phyloP scores from a whole-genome alignment of 2,888 invertebrate species.

The Coronaproctus castanopsis region DNA sequence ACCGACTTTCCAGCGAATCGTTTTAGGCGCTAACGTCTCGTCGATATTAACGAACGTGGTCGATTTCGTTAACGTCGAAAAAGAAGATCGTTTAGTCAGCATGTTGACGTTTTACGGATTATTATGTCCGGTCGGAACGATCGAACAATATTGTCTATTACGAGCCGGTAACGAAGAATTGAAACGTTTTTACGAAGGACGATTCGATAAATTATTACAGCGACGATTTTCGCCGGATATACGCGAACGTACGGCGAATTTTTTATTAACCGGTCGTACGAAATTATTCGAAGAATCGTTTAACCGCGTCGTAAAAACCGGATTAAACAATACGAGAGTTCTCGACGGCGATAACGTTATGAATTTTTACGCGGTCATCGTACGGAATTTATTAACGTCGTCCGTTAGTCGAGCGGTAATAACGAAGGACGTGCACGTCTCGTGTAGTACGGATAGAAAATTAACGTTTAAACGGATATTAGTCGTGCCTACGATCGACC shows the following conservation, averaged over 20 bases:
- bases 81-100: neutral
- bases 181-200: neutral
- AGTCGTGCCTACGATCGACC: no score
- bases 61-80: neutral
- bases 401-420: no score
- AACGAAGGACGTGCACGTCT: no score
- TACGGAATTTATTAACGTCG: neutral
- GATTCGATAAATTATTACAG: no score
- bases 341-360: neutral
- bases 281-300: no score
- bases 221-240: no score
- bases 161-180: neutral
- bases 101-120: neutral
- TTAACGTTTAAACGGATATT: no score
- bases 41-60: neutral
- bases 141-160: neutral
- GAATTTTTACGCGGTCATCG: neutral
- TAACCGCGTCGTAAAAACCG: no score
- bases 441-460: no score
- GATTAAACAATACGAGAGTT: neutral
- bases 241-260: no score
- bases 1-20: neutral
- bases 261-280: no score
- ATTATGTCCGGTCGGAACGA: neutral
- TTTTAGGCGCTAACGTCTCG: neutral